Conservation (phyloP, 2,113 vertebrate genomes). For the Pyxicephalus adspersus region DNA sequence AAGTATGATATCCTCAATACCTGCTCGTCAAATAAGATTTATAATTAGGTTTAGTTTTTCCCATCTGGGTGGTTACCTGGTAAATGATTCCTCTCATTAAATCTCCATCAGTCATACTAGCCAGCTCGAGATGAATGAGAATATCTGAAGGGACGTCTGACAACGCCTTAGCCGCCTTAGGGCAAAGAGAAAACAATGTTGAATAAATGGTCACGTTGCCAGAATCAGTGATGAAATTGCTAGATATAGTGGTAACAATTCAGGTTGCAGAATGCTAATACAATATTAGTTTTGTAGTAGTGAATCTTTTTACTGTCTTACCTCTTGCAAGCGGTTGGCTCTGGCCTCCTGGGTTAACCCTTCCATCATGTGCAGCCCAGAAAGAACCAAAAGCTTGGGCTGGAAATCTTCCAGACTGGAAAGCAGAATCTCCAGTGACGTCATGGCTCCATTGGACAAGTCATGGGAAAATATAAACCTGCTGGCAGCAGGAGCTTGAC, state of each 20-base stretch:
- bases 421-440: slow-evolving; percentile 87
- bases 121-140: slow-evolving; percentile 93
- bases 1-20: too few relatives aligned
- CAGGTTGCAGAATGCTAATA: too few relatives aligned
- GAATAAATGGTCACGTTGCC: neutral
- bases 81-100: slow-evolving; percentile 91
- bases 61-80: slow-evolving; percentile 78
- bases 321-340: slow-evolving; percentile 86
- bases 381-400: slow-evolving; percentile 92
- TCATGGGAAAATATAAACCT: slow-evolving; percentile 99
- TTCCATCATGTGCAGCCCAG: slow-evolving; percentile 98
- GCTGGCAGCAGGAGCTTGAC: slow-evolving; percentile 87
- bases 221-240: too few relatives aligned
- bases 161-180: slow-evolving; percentile 83
- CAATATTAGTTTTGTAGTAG: neutral
- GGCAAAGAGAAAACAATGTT: neutral
- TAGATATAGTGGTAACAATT: too few relatives aligned
- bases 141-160: slow-evolving; percentile 83
- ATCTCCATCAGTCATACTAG: slow-evolving; percentile 92
- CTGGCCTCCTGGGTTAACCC: slow-evolving; percentile 84
- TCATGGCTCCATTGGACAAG: slow-evolving; percentile 90
- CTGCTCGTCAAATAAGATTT: too few relatives aligned
- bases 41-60: neutral
- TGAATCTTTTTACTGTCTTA: slow-evolving; percentile 57
- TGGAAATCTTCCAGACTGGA: slow-evolving; percentile 92